Conservation (phyloP, 2,888 invertebrate genomes). For the Ceriagrion tenellum region DNA sequence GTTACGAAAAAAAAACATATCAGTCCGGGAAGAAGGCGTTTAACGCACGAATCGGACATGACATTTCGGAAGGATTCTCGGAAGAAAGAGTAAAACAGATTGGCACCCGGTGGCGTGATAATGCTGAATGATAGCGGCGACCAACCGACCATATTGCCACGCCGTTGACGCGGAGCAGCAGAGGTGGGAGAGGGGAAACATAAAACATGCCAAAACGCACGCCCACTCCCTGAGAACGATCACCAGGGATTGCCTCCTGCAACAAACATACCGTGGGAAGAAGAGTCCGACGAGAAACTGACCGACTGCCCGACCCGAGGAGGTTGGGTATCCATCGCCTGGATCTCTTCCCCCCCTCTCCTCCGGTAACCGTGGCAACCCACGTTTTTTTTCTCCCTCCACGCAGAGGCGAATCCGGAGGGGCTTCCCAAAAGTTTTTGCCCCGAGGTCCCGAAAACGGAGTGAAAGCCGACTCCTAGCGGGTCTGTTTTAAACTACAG, state of each 20-base stretch:
- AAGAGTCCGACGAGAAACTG: neutral
- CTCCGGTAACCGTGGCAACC: neutral
- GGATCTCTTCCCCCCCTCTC: neutral
- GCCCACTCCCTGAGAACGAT: neutral
- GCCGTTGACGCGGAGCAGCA: neutral
- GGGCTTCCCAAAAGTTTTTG: neutral
- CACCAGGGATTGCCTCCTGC: neutral
- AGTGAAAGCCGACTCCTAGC: conserved; percentile 4
- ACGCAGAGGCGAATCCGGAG: neutral
- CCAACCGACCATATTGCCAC: conserved; percentile 47
- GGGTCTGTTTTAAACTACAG: neutral
- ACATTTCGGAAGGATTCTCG: neutral
- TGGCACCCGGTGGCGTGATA: neutral
- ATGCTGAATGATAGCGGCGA: neutral
- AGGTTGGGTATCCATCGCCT: neutral
- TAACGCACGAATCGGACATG: neutral
- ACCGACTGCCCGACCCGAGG: neutral
- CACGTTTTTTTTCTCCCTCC: neutral
- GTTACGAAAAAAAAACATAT: neutral
- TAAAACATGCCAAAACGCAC: neutral
- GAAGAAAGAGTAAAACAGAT: neutral
- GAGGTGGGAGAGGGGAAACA: neutral
- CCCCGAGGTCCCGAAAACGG: conserved; percentile 14
- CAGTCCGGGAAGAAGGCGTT: neutral
- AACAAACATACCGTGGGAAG: neutral